Conservation (phyloP, 2,113 vertebrate genomes). For the Takifugu flavidus region DNA sequence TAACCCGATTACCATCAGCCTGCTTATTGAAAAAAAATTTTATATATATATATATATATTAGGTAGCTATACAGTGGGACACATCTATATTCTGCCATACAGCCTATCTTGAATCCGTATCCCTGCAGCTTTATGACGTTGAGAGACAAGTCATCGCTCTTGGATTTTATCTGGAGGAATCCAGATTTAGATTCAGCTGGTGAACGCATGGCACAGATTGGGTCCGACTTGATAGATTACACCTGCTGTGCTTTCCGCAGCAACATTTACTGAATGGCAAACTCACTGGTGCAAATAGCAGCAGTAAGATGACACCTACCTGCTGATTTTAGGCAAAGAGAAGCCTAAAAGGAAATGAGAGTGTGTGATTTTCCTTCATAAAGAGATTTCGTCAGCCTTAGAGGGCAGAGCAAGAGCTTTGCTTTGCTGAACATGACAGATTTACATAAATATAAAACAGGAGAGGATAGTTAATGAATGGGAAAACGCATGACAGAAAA, state of each 20-base stretch:
- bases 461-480: too few relatives aligned
- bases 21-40: conserved; percentile 44
- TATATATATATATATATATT: neutral
- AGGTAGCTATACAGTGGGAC: conserved; percentile 34
- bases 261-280: neutral
- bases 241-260: neutral
- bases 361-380: too few relatives aligned
- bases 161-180: conserved; percentile 2
- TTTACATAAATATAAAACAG: too few relatives aligned
- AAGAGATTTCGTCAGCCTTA: neutral
- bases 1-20: conserved; percentile 63
- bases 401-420: neutral
- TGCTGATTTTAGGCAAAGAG: too few relatives aligned
- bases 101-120: conserved; percentile 11
- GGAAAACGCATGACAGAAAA: too few relatives aligned
- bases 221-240: neutral
- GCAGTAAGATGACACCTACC: too few relatives aligned
- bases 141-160: conserved; percentile 24
- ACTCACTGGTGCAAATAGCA: neutral
- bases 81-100: conserved; percentile 21
- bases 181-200: conserved; percentile 2
- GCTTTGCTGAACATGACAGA: too few relatives aligned
- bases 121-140: conserved; percentile 14
- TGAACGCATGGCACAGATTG: neutral
- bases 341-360: too few relatives aligned